Conservation (phyloP, 2,888 invertebrate genomes). For the Diplazon laetatorius region DNA sequence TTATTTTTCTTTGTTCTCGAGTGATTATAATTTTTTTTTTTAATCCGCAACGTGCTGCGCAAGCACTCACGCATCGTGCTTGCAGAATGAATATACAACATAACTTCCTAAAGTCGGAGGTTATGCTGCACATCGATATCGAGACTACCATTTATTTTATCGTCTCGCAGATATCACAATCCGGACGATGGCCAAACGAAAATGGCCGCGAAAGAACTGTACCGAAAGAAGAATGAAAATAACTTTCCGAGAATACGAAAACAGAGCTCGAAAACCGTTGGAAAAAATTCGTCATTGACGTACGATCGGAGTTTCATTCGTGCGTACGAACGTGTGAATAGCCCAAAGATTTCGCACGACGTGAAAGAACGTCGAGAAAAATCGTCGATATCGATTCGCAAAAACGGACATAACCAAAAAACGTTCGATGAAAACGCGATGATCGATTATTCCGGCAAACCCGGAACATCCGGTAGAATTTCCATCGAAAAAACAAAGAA, state of each 20-base stretch:
- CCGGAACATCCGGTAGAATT: neutral
- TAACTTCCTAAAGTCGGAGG: too few relatives aligned
- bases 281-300: slow-evolving; percentile 13
- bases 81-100: too few relatives aligned
- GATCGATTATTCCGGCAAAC: slow-evolving; percentile 24
- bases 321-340: neutral
- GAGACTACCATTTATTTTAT: slow-evolving; percentile 4
- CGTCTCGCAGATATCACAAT: slow-evolving; percentile 17
- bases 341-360: neutral
- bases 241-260: slow-evolving; percentile 8
- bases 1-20: too few relatives aligned
- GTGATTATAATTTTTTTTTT: too few relatives aligned
- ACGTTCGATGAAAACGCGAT: neutral
- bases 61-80: neutral
- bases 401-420: slow-evolving; percentile 5
- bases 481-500: neutral
- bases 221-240: slow-evolving; percentile 5
- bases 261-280: neutral
- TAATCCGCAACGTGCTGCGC: neutral
- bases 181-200: slow-evolving; percentile 12
- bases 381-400: neutral
- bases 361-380: neutral
- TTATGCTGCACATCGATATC: too few relatives aligned
- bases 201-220: slow-evolving; percentile 6
- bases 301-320: neutral